Evolutionary conservation across 2,797 vertebrate species (phyloP).

Genomic region (Enteromius viviparus): DNA sequence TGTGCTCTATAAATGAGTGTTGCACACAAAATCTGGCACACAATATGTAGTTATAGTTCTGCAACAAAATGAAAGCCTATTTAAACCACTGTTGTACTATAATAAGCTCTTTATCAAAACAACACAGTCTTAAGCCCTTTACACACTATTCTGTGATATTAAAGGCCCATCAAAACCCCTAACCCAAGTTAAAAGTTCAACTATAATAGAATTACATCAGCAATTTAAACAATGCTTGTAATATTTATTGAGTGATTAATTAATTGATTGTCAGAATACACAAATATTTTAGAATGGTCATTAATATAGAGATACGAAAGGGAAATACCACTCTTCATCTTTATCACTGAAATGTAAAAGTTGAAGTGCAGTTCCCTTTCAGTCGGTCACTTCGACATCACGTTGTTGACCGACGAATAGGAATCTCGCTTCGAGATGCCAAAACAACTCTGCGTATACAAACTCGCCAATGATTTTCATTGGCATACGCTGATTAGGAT

Average conservation of each 20-base stretch:
- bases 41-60: background rate
- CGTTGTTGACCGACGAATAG: too few species aligned
- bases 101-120: background rate
- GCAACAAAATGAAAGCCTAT: background rate
- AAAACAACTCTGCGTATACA: too few species aligned
- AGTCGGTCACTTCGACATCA: too few species aligned
- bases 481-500: too few species aligned
- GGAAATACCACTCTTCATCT: background rate
- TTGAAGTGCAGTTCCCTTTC: too few species aligned
- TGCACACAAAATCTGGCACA: slow-evolving; percentile 10
- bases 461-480: too few species aligned
- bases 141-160: background rate
- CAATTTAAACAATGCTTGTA: background rate
- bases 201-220: background rate
- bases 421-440: too few species aligned
- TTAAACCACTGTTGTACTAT: background rate
- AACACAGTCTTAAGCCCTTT: background rate
- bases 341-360: background rate
- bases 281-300: background rate
- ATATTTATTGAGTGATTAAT: background rate
- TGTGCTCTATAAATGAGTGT: background rate
- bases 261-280: background rate
- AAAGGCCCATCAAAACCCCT: background rate
- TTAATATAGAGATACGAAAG: background rate
- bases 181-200: background rate